A percentile compares a stretch with the other conserved stretches of the same genome.
Evolutionary conservation across 2,113 vertebrate species (phyloP).

Genomic region (Mellivora capensis): DNA sequence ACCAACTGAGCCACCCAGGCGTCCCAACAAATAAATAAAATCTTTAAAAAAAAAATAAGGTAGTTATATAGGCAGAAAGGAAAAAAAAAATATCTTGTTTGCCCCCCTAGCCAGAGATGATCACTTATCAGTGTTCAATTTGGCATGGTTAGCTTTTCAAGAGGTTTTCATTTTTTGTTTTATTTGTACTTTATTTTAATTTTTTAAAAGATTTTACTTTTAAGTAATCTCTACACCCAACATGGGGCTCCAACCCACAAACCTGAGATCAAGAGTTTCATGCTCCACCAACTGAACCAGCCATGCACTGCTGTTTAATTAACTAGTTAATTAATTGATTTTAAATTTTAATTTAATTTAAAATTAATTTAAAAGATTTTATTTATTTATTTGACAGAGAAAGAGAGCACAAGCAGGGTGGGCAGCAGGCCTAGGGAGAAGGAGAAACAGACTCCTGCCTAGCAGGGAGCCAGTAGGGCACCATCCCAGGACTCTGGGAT

Average conservation of each 20-base stretch:
- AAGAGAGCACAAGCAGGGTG: too few relatives aligned
- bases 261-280: neutral
- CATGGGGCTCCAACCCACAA: neutral
- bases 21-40: too few relatives aligned
- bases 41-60: too few relatives aligned
- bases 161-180: neutral
- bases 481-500: too few relatives aligned
- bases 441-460: too few relatives aligned
- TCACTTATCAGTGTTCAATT: neutral
- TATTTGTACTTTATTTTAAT: neutral
- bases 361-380: too few relatives aligned
- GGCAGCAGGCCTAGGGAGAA: too few relatives aligned
- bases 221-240: neutral
- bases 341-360: too few relatives aligned
- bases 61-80: neutral
- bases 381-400: too few relatives aligned
- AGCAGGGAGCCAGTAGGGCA: too few relatives aligned
- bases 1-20: too few relatives aligned
- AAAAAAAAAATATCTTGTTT: neutral
- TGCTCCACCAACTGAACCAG: neutral
- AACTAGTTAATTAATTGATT: too few relatives aligned
- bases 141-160: neutral
- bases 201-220: neutral
- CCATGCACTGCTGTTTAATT: neutral
- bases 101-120: neutral